phyloP scores from a whole-genome alignment of 2,797 vertebrate species.

The Scolopax rusticola region DNA sequence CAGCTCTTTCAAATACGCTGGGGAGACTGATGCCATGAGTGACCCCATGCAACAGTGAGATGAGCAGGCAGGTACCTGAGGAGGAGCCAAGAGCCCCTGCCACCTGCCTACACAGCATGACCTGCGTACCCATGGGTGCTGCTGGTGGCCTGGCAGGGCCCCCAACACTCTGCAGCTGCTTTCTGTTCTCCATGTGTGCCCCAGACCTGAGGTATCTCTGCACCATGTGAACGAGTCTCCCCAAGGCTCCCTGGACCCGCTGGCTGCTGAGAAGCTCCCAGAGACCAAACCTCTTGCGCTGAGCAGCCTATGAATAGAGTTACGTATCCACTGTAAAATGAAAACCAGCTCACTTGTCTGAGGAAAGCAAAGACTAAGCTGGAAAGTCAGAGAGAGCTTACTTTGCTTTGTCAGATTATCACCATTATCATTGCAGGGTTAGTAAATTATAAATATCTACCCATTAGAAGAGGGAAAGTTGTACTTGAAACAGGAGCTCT shows the following conservation, averaged over 20 bases:
- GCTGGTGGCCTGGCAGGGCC: background rate
- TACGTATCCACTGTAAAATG: background rate
- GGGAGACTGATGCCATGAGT: background rate
- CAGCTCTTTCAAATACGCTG: background rate
- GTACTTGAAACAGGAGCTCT: background rate
- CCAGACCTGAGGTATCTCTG: background rate
- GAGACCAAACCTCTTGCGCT: background rate
- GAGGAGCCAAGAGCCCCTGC: background rate
- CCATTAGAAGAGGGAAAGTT: background rate
- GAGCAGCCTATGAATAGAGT: background rate
- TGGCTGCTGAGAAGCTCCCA: accelerated
- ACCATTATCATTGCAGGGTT: background rate
- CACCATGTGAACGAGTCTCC: background rate
- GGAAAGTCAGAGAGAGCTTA: background rate
- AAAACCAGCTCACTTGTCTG: background rate
- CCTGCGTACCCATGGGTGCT: background rate
- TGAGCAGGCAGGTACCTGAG: background rate
- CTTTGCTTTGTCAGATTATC: background rate
- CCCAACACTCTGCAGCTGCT: background rate
- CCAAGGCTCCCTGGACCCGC: accelerated
- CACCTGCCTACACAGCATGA: too few species aligned
- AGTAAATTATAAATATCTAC: constrained; percentile 22
- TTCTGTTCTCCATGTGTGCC: accelerated
- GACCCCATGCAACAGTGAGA: accelerated
- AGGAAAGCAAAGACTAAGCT: background rate